Evolutionary conservation across 2,113 vertebrate genomes (phyloP), one percentile per base, ranked within the genome.

Genomic region (Myxocyprinus asiaticus): DNA sequence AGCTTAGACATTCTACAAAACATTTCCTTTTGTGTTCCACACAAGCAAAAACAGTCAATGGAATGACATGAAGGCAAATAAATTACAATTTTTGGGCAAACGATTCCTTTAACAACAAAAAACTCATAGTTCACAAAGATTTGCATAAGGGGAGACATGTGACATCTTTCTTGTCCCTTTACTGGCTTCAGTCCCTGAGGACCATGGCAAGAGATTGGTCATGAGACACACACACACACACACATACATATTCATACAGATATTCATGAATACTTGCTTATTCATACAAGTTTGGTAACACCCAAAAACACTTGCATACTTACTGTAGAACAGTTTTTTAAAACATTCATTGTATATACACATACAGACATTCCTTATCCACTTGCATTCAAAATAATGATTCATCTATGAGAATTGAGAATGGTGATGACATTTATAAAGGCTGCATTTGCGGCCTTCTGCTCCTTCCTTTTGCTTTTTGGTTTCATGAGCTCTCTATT

Each of bases 111-210:
- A 62, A 48, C 17, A 48, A 67, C 2, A 58, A n/a, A n/a, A n/a
- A 11, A 50, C 65, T 8, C 51, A 47, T 43, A 12, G 44, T 51
- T 53, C 48, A 11, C 58, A 47, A 14, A 67, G 43, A 17, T n/a
- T 67, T 77, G 50, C 55, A 67, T 48, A n/a, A 56, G 55, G 51
- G 55, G 53, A 78, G 44, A 68, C 42, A 48, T n/a, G 11, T 68
- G 15, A 33, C 53, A 22, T 55, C 42, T 9, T 79, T 56, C 15
- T 15, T 17, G 11, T 48, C 61, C 53, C 62, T 50, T 67, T 83
- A 77, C 67, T 73, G 63, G 50, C 55, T 77, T 82, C 58, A 80
- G 68, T 80, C 83, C 83, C 83, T 82, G 80, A 70, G 71, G 83
- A 82, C 55, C 72, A 77, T 75, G 73, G 73, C 77, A 80, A 80